Evolutionary conservation across 2,888 invertebrate species (phyloP).

Genomic region (Perdita meconis): DNA sequence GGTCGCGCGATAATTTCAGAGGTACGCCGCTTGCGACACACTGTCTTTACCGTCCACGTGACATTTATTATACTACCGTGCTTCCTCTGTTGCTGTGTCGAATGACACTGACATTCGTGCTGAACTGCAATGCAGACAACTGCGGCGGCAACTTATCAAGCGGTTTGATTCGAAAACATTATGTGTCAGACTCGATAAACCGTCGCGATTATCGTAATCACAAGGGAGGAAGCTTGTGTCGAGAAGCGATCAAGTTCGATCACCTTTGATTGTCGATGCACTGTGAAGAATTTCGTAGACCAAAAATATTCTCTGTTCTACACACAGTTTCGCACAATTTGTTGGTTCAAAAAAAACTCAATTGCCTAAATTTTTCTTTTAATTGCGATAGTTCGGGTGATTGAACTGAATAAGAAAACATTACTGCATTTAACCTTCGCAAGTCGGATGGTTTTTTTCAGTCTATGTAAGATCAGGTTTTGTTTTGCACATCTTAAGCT

Average conservation of each 20-base stretch:
- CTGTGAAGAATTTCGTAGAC: not conserved
- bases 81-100: slow-evolving; percentile 51
- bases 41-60: slow-evolving; percentile 46
- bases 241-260: not conserved
- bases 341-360: too few species aligned
- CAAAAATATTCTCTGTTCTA: too few species aligned
- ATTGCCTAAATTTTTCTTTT: too few species aligned
- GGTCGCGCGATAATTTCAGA: slow-evolving; percentile 44
- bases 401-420: too few species aligned
- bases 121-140: slow-evolving; percentile 60
- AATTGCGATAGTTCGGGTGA: too few species aligned
- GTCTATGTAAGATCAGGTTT: too few species aligned
- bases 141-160: slow-evolving; percentile 40
- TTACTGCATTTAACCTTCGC: too few species aligned
- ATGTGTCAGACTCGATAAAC: not conserved
- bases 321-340: too few species aligned
- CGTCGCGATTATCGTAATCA: slow-evolving; percentile 11
- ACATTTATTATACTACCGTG: slow-evolving; percentile 59
- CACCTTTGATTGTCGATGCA: not conserved
- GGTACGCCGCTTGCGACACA: slow-evolving; percentile 31
- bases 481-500: too few species aligned
- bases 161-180: slow-evolving; percentile 15
- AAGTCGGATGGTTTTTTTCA: too few species aligned
- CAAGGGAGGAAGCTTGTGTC: not conserved
- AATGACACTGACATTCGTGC: slow-evolving; percentile 41